Conservation (phyloP, 2,113 vertebrate genomes). For the Romanogobio albipinnatus region DNA sequence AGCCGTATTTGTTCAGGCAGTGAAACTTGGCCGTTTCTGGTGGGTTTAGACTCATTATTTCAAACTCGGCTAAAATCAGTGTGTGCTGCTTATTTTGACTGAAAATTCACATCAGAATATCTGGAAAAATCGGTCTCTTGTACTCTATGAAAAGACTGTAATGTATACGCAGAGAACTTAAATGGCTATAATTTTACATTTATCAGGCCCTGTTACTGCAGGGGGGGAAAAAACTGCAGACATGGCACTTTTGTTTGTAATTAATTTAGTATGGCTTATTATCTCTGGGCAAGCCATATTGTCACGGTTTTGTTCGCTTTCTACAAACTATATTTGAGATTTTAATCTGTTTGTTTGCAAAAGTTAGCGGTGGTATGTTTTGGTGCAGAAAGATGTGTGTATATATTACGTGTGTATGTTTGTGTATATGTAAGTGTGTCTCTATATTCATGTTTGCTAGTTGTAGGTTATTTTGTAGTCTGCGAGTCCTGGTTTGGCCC, state of each 20-base stretch:
- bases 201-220: neutral
- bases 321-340: neutral
- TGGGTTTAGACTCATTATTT: neutral
- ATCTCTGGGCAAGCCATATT: neutral
- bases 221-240: neutral
- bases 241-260: neutral
- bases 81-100: neutral
- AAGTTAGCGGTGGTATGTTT: too few species aligned
- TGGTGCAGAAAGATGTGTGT: neutral
- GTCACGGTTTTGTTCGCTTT: neutral
- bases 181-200: neutral
- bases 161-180: neutral
- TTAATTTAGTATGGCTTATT: neutral
- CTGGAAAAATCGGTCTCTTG: neutral
- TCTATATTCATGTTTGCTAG: conserved; percentile 18
- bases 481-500: conserved; percentile 9
- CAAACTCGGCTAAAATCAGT: neutral
- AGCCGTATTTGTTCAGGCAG: neutral
- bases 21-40: neutral
- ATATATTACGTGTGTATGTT: too few species aligned
- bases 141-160: neutral
- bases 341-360: neutral
- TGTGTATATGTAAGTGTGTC: neutral
- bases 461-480: conserved; percentile 1
- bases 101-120: neutral